A percentile compares a stretch with the other conserved stretches of the same genome.
These are phyloP conservation scores for Fragum fragum DNA, from an alignment of 2,888 invertebrate species.

Conservation along the genomic window DNA sequence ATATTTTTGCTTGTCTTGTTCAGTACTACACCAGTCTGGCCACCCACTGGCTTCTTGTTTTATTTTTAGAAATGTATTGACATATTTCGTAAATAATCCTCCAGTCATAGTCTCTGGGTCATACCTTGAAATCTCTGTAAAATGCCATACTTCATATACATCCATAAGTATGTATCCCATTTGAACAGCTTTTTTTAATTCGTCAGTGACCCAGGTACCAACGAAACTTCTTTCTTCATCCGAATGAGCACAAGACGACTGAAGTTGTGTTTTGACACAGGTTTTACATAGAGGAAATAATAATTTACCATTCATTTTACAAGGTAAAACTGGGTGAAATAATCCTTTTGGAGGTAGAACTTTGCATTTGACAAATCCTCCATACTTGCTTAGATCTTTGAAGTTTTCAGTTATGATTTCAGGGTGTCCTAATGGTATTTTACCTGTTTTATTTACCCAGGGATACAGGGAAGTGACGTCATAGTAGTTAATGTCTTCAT, in stretches of 20 bases:
- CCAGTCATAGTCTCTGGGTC: slow-evolving; percentile 13
- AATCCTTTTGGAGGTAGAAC: slow-evolving; percentile 74
- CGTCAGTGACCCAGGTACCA: slow-evolving; percentile 36
- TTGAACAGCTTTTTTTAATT: not conserved
- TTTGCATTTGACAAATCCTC: slow-evolving; percentile 75
- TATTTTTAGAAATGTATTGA: slow-evolving; percentile 52
- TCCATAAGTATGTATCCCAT: slow-evolving; percentile 44
- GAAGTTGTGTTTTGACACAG: slow-evolving; percentile 28
- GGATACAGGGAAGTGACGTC: slow-evolving; percentile 76
- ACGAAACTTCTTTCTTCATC: slow-evolving; percentile 41
- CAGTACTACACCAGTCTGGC: not conserved
- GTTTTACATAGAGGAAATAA: slow-evolving; percentile 18
- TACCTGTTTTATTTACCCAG: slow-evolving; percentile 69
- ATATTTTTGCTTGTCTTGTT: not conserved
- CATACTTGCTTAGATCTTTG: slow-evolving; percentile 61
- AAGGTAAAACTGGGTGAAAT: slow-evolving; percentile 80
- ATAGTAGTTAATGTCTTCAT: slow-evolving; percentile 70
- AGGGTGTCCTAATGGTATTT: slow-evolving; percentile 74
- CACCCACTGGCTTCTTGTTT: slow-evolving; percentile 72
- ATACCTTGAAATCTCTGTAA: slow-evolving; percentile 45
- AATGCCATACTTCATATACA: slow-evolving; percentile 63
- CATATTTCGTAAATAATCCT: slow-evolving; percentile 77
- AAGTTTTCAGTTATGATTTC: slow-evolving; percentile 67
- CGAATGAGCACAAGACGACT: slow-evolving; percentile 33
- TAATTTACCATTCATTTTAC: slow-evolving; percentile 64